These are phyloP conservation scores for Gephyroberyx darwinii DNA, from an alignment of 2,797 vertebrate species.

Conservation along the genomic window DNA sequence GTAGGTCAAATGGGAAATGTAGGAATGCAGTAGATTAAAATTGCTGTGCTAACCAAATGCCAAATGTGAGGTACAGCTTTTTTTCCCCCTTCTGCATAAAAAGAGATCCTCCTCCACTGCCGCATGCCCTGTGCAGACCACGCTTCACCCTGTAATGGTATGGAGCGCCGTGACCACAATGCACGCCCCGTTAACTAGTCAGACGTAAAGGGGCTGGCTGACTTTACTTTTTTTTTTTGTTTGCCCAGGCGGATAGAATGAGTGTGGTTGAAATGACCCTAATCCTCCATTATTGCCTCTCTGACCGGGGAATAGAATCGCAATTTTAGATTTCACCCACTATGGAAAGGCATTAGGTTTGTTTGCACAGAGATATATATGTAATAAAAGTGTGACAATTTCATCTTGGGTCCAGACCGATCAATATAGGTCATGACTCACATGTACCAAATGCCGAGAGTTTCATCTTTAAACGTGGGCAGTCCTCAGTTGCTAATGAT, in stretches of 20 bases:
- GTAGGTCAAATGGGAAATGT: slow-evolving; percentile 24
- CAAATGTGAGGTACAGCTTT: background rate
- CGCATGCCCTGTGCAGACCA: background rate
- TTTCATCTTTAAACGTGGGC: slow-evolving; percentile 43
- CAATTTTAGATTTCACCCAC: slow-evolving; percentile 40
- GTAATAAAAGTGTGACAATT: slow-evolving; percentile 66
- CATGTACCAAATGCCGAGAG: slow-evolving; percentile 20
- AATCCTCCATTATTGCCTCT: slow-evolving; percentile 69
- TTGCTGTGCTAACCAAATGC: background rate
- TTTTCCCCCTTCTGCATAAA: background rate
- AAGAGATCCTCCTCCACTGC: background rate
- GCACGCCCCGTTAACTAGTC: background rate
- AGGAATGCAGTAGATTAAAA: background rate
- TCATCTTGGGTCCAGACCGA: slow-evolving; percentile 30
- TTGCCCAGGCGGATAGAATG: slow-evolving; percentile 25
- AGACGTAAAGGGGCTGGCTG: background rate
- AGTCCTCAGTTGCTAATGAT: background rate
- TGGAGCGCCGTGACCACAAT: background rate
- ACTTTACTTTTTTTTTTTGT: background rate
- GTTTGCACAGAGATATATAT: slow-evolving; percentile 61
- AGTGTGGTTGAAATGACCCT: slow-evolving; percentile 41
- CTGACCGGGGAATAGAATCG: slow-evolving; percentile 43
- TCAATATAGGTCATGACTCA: slow-evolving; percentile 58
- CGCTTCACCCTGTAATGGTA: background rate
- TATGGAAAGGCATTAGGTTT: slow-evolving; percentile 38